Evolutionary conservation across 30 jellyfish, hydroid and myxozoan species (phyloP).

Genomic region (Nemopilema nomurai): DNA sequence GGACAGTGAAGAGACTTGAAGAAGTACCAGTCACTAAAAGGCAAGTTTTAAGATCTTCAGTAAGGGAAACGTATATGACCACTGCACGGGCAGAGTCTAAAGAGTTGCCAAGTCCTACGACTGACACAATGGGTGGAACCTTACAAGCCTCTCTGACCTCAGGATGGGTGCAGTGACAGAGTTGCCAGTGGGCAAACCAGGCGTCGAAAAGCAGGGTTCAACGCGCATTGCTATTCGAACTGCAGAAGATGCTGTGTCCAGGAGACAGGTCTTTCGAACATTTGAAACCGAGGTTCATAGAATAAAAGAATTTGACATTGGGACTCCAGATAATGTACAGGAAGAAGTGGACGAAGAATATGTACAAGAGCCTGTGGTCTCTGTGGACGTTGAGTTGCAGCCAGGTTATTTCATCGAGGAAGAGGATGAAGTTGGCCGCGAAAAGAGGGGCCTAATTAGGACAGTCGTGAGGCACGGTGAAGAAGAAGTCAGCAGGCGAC

Average conservation of each 20-base stretch:
- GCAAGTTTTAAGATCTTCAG: constrained; percentile 36
- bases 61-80: constrained; percentile 5
- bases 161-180: neutral
- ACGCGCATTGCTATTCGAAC: constrained; percentile 36
- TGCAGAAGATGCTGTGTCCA: constrained; percentile 22
- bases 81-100: constrained; percentile 8
- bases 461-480: too few relatives aligned
- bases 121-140: neutral
- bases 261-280: constrained; percentile 14
- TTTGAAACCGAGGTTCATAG: constrained; percentile 5
- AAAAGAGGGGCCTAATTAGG: too few relatives aligned
- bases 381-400: too few relatives aligned
- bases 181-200: neutral
- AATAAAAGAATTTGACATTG: too few relatives aligned
- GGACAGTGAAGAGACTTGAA: constrained; percentile 28
- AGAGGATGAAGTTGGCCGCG: too few relatives aligned
- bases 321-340: too few relatives aligned
- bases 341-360: too few relatives aligned
- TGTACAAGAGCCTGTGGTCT: too few relatives aligned
- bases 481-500: too few relatives aligned
- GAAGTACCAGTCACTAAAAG: constrained; percentile 31
- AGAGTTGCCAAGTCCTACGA: neutral
- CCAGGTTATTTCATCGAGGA: too few relatives aligned
- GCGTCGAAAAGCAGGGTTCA: neutral
- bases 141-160: neutral